Conservation (phyloP, 1,140 invertebrate species). For the Cyclina sinensis region DNA sequence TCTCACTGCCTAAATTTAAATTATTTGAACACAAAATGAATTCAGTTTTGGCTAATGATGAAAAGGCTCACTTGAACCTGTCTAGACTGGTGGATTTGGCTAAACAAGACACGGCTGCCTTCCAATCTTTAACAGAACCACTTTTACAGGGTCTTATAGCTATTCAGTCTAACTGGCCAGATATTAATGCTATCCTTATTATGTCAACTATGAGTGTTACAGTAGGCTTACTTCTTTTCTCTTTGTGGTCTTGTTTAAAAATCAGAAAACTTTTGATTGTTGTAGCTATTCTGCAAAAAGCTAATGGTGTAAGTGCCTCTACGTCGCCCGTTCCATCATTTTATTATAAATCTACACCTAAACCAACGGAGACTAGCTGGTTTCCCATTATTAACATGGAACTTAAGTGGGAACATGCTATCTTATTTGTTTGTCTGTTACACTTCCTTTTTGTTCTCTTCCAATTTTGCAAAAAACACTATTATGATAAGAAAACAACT, state of each 20-base stretch:
- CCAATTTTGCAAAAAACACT: background rate
- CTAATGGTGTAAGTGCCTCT: background rate
- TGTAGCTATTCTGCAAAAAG: background rate
- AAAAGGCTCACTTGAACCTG: slow-evolving; percentile 26
- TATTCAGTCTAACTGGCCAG: background rate
- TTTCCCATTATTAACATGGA: too few relatives aligned
- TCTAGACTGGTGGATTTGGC: slow-evolving; percentile 26
- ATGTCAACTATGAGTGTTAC: background rate
- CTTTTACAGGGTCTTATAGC: slow-evolving; percentile 14
- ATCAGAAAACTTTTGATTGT: background rate
- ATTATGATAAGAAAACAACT: background rate
- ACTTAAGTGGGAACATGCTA: slow-evolving; percentile 46
- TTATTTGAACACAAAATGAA: slow-evolving; percentile 4
- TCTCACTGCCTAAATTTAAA: background rate
- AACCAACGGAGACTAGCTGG: too few relatives aligned
- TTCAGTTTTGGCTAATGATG: background rate
- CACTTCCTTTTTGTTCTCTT: slow-evolving; percentile 33
- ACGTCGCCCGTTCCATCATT: background rate
- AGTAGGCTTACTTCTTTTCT: background rate
- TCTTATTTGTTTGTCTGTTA: too few relatives aligned
- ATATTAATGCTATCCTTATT: slow-evolving; percentile 3
- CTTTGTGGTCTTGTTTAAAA: background rate
- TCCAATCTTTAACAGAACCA: slow-evolving; percentile 40
- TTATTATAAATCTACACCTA: background rate
- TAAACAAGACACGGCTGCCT: slow-evolving; percentile 23